Evolutionary conservation across 2,888 invertebrate genomes (phyloP).

Genomic region (Acanthosepion pharaonis): DNA sequence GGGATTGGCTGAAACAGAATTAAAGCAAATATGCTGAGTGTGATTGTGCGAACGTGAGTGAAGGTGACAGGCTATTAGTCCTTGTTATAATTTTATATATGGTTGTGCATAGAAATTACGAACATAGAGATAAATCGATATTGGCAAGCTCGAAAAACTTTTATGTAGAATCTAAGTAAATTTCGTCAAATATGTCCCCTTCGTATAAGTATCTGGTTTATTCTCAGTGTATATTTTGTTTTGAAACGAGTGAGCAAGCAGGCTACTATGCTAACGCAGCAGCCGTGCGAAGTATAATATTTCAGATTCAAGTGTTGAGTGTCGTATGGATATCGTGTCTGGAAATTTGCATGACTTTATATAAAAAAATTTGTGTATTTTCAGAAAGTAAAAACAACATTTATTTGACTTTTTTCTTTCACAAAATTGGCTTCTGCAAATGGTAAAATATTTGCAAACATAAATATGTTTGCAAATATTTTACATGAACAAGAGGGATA

Average conservation of each 20-base stretch:
- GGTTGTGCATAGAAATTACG: background rate
- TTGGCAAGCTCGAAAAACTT: too few relatives aligned
- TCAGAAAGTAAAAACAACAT: too few relatives aligned
- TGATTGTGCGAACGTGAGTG: background rate
- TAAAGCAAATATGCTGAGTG: background rate
- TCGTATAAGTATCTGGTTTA: background rate
- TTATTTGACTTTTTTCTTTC: too few relatives aligned
- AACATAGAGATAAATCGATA: too few relatives aligned
- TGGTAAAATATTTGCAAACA: too few relatives aligned
- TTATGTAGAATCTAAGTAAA: background rate
- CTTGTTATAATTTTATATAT: background rate
- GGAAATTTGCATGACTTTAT: background rate
- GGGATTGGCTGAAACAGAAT: too few relatives aligned
- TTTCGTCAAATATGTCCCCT: background rate
- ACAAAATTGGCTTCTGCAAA: too few relatives aligned
- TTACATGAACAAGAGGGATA: too few relatives aligned
- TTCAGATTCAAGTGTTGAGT: background rate
- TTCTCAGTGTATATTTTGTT: background rate
- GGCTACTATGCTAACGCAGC: background rate
- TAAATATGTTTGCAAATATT: too few relatives aligned
- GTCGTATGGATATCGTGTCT: background rate
- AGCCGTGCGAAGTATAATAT: background rate
- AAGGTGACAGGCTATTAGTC: conserved; percentile 7
- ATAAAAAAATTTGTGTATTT: background rate
- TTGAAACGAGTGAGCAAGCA: too few relatives aligned